Base-by-base conservation (phyloP, 2,888 invertebrate genomes). In the Diachrysia chrysitis region DNA sequence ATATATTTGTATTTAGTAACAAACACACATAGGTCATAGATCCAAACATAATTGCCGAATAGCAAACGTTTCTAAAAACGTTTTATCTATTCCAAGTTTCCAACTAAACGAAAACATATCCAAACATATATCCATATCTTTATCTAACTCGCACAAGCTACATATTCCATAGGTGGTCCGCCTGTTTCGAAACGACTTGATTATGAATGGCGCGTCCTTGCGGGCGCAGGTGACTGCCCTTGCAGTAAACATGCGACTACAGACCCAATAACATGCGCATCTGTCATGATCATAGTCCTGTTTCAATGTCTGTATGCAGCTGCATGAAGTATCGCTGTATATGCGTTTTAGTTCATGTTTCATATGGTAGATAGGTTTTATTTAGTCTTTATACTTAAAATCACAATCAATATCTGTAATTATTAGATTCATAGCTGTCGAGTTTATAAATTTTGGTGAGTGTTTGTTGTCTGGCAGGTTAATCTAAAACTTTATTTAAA, bases 191-290 rank as follows among this genome's bases (percentile, higher is more conserved):
- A 78, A 76, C 69, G 66, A 82, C 79, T 69, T 58, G 82, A 83
- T 86, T 79, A 89, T 89, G 87, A 88, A 90, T 88, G 88, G 82
- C 78, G 80, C 87, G 89, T 87, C 89, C 89, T 89, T 89, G 87
- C 71, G 65, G 64, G 62, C 69, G 48, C 81, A 74, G 84, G 83
- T 87, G 84, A 85, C 75, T 86, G 88, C 78, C 85, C 87, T 78
- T 76, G 51, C 65, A 53, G 76, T 78, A 78, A 76, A 79, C 78
- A 76, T 72, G 68, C 73, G 58, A 67, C 70, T 71, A 79, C 72
- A 66, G 69, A 79, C 66, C 79, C 58, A 73, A 79, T 78, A 67
- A 69, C 72, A 72, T 62, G 69, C 76, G 72, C 71, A 69, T 66
- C 76, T 78, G 64, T 75, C 72, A 76, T 66, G 23, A 48, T n/a